Evolutionary conservation across 1,140 invertebrate genomes (phyloP).

Genomic region (Rhagoletis pomonella): DNA sequence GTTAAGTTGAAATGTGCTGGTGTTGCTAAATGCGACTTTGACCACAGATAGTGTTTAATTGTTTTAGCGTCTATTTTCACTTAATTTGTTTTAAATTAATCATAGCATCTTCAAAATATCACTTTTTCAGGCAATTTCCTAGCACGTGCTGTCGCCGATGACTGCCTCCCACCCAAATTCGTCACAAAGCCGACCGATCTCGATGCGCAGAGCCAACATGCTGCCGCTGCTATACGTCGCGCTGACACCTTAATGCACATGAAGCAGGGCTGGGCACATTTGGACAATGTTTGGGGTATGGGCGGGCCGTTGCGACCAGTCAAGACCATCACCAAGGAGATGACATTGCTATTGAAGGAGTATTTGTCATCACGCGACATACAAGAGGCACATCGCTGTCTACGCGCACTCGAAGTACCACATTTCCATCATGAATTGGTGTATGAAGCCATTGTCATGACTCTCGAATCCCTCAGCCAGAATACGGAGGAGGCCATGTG

Average conservation of each 20-base stretch:
- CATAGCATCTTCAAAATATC: background rate
- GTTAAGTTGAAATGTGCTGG: background rate
- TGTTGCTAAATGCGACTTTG: background rate
- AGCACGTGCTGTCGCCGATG: conserved; percentile 92
- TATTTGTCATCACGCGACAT: conserved; percentile 89
- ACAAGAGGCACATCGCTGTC: conserved; percentile 86
- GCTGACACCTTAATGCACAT: conserved; percentile 88
- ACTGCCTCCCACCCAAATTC: conserved; percentile 91
- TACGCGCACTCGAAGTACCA: conserved; percentile 91
- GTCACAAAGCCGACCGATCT: conserved; percentile 79
- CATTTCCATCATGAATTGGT: conserved; percentile 96
- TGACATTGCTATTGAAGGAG: conserved; percentile 89
- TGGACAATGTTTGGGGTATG: conserved; percentile 95
- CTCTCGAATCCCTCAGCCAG: conserved; percentile 87
- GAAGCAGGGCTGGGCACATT: conserved; percentile 89
- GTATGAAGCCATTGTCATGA: conserved; percentile 89
- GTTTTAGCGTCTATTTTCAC: conserved; percentile 1
- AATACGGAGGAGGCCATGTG: conserved; percentile 86
- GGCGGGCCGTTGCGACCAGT: conserved; percentile 91
- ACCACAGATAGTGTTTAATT: background rate
- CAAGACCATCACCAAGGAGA: conserved; percentile 90
- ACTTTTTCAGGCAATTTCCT: conserved; percentile 83
- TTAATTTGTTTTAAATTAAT: background rate
- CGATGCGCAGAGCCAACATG: conserved; percentile 67
- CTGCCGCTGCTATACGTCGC: conserved; percentile 80